A percentile compares a stretch with the other conserved stretches of the same genome.
phyloP scores from a whole-genome alignment of 2,888 invertebrate genomes.

The Zhuqinia jingwanae region DNA sequence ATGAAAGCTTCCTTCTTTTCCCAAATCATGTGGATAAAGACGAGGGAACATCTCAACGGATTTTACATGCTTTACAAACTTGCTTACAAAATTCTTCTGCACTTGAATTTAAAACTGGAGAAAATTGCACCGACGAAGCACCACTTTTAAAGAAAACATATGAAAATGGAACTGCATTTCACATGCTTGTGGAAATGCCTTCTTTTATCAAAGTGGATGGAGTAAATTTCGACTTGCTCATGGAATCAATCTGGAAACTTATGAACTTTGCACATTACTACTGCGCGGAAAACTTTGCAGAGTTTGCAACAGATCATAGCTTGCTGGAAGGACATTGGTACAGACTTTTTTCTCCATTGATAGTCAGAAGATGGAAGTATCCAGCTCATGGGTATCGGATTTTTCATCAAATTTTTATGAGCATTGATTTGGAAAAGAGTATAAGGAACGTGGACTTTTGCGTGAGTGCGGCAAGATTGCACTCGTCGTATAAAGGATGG shows the following conservation, averaged over 20 bases:
- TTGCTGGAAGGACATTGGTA: conserved; percentile 65
- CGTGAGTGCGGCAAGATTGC: conserved; percentile 70
- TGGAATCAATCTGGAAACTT: conserved; percentile 75
- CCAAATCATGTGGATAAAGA: conserved; percentile 58
- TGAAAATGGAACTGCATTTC: conserved; percentile 52
- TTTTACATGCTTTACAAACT: conserved; percentile 34
- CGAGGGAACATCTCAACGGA: conserved; percentile 40
- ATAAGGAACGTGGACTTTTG: conserved; percentile 71
- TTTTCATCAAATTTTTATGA: conserved; percentile 70
- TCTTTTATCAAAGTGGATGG: conserved; percentile 68
- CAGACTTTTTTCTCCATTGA: conserved; percentile 62
- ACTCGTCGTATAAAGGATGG: conserved; percentile 71
- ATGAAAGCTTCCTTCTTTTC: conserved; percentile 69
- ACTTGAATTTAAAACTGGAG: conserved; percentile 61
- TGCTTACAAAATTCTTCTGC: conserved; percentile 59
- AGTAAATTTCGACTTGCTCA: conserved; percentile 71
- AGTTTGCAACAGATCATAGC: conserved; percentile 69
- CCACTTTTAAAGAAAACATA: conserved; percentile 60
- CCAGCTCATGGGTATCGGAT: conserved; percentile 63
- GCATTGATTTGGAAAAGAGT: conserved; percentile 61
- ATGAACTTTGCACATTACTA: conserved; percentile 76
- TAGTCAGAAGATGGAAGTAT: conserved; percentile 72
- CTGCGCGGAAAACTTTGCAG: conserved; percentile 72
- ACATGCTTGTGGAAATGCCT: conserved; percentile 69
- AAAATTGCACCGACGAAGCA: conserved; percentile 67